Percentiles rank a stretch among this genome's conserved stretches.
These are phyloP conservation scores for Lasioglossum calceatum DNA, from an alignment of 2,888 invertebrate species.

Conservation along the genomic window DNA sequence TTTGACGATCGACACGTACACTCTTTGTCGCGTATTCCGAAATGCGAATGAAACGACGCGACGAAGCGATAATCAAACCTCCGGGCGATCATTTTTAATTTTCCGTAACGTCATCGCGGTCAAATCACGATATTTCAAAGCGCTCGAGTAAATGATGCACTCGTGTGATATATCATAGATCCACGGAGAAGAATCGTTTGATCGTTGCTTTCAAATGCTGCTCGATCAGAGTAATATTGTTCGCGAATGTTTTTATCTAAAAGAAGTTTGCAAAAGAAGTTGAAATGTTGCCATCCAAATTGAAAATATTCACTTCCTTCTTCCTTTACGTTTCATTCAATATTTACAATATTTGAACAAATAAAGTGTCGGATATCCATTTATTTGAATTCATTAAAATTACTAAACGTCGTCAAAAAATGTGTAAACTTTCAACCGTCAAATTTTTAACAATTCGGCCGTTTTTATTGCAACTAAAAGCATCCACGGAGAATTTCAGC, in stretches of 20 bases:
- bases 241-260: too few relatives aligned
- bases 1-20: neutral
- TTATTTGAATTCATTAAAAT: neutral
- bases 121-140: slow-evolving; percentile 3
- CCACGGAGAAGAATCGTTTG: slow-evolving; percentile 3
- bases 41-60: neutral
- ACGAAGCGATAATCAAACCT: slow-evolving; percentile 32
- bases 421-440: neutral
- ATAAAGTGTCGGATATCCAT: too few relatives aligned
- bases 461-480: neutral
- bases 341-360: neutral
- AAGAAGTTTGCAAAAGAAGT: too few relatives aligned
- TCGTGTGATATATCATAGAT: neutral
- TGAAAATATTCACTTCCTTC: too few relatives aligned
- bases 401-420: neutral
- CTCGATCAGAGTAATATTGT: too few relatives aligned
- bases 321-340: too few relatives aligned
- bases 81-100: slow-evolving; percentile 38
- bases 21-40: neutral
- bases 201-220: neutral
- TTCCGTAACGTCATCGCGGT: slow-evolving; percentile 17
- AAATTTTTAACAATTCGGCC: neutral
- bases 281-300: too few relatives aligned
- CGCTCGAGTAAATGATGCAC: too few relatives aligned
- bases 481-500: neutral